Percentiles rank a stretch among this genome's conserved stretches.
Evolutionary conservation across 2,888 invertebrate species (phyloP).

Genomic region (Drosophila pseudotalamancana): DNA sequence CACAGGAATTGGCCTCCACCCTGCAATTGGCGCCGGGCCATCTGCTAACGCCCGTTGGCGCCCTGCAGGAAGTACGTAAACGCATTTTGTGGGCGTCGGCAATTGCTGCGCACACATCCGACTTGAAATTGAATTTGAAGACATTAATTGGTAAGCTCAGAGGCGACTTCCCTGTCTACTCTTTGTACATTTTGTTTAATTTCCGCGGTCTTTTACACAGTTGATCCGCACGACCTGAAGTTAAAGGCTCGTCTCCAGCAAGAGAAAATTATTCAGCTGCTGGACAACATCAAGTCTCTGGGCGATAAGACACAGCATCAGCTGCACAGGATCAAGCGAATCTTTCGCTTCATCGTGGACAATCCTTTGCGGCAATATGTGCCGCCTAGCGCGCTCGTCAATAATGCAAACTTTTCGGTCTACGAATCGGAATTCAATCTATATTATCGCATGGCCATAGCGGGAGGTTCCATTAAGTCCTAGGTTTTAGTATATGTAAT

Average conservation of each 20-base stretch:
- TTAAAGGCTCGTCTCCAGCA: slow-evolving; percentile 72
- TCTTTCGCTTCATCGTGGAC: slow-evolving; percentile 77
- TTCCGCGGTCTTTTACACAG: slow-evolving; percentile 67
- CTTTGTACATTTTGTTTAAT: slow-evolving; percentile 42
- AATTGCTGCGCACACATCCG: slow-evolving; percentile 77
- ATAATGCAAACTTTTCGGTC: slow-evolving; percentile 80
- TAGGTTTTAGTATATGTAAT: background rate
- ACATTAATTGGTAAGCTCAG: slow-evolving; percentile 78
- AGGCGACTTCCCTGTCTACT: background rate
- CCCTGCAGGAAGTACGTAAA: slow-evolving; percentile 81
- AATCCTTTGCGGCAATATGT: slow-evolving; percentile 82
- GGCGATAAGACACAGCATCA: slow-evolving; percentile 70
- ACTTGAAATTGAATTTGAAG: slow-evolving; percentile 81
- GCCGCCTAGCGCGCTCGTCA: slow-evolving; percentile 72
- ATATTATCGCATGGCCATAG: slow-evolving; percentile 84
- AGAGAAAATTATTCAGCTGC: slow-evolving; percentile 78
- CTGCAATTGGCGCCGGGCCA: slow-evolving; percentile 82
- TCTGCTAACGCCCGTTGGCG: slow-evolving; percentile 81
- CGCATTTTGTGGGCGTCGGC: slow-evolving; percentile 82
- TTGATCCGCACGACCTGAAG: slow-evolving; percentile 74
- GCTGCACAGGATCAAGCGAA: slow-evolving; percentile 71
- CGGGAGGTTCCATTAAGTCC: slow-evolving; percentile 67
- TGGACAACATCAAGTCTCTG: slow-evolving; percentile 80
- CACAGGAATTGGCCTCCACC: slow-evolving; percentile 79
- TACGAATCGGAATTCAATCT: slow-evolving; percentile 82